Evolutionary conservation across 2,888 invertebrate species (phyloP), one percentile per base, ranked within the genome.

Genomic region (Ophonus ardosiacus): DNA sequence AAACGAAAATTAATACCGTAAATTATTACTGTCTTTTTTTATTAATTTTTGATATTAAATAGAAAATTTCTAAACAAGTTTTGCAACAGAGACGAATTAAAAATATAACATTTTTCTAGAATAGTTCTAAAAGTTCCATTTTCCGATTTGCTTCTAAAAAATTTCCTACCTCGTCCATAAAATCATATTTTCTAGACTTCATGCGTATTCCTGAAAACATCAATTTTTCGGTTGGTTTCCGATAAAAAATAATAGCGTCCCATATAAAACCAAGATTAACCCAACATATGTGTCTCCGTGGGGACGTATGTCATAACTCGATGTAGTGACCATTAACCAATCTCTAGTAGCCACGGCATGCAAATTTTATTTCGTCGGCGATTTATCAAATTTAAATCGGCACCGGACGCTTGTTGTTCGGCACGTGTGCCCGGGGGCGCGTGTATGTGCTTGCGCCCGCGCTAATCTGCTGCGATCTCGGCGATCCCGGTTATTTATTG

Each of bases 301-400:
- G 63, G 24, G 21, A 63, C 68, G 40, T 68, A 68, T 40, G 40
- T 68, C 68, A 68, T 40, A 59, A 31, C 31, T 31, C 31, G 31
- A 31, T 31, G 5, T 31, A 31, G 31, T 31, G 31, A 31, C 31
- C 56, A 78, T 57, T 21, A 24, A n/a, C n/a, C 78, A 15, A 31
- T 21, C 63, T 63, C 63, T 63, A 31, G 68, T 68, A 68, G 24
- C 38, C 15, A 68, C 68, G 31, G 81, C 63, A 43, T 81, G 81
- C 81, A 61, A 81, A 65, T 81, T 81, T 81, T 65, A 43, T 65
- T 80, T 56, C 80, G 40, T 31, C 63, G 61, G 21, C 51, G 65
- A 65, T 81, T 81, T 81, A 81, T 81, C 81, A 81, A 81, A 81
- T 81, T 81, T 81, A 81, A 81, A 81, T 81, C 81, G 81, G 43